Evolutionary conservation across 2,888 invertebrate species (phyloP), one percentile per base, ranked within the genome.

Genomic region (Agriopis aurantiaria): DNA sequence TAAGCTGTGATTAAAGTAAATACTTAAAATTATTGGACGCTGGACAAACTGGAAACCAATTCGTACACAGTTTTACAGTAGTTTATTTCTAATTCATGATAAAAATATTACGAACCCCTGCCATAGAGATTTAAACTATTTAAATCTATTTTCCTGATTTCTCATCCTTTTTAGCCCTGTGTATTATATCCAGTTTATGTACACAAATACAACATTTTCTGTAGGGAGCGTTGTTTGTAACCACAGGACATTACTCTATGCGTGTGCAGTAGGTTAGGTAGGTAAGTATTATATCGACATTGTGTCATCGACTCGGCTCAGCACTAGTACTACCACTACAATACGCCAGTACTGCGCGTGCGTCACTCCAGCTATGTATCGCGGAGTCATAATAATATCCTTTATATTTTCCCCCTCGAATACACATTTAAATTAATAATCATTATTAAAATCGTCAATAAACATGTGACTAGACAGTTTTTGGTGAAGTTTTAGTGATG

Each of bases 361-460:
- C 70, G 70, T 67, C 70, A 71, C 63, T 55, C 66, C 57, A 3
- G 61, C 57, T 23, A 69, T 69, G 70, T 63, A 48, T 40, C 57
- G 63, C 66, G 61, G 61, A 65, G 65, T 66, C 70, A 63, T 64
- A 33, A 58, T 55, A 60, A 71, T 51, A 71, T 63, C 66, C 66
- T 59, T 64, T 17, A 12, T 12, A 56, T 66, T 70, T 65, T 65
- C 66, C 66, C 57, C 17, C 10, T 64, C n/a, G 52, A 53, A 66
- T 33, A 64, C 14, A 59, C 8, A 57, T 40, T 63, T 49, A 66
- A 66, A 45, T 43, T 14, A 51, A n/a, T 59, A 43, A 48, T n/a
- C 17, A 52, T 33, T 52, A 66, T 48, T 66, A 33, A 63, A 55
- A 56, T 12, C 12, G 12, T 33, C 23, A 64, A 56, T 59, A 67